These are phyloP conservation scores for Prolemur simus DNA, from an alignment of 2,113 vertebrate species.

Conservation along the genomic window DNA sequence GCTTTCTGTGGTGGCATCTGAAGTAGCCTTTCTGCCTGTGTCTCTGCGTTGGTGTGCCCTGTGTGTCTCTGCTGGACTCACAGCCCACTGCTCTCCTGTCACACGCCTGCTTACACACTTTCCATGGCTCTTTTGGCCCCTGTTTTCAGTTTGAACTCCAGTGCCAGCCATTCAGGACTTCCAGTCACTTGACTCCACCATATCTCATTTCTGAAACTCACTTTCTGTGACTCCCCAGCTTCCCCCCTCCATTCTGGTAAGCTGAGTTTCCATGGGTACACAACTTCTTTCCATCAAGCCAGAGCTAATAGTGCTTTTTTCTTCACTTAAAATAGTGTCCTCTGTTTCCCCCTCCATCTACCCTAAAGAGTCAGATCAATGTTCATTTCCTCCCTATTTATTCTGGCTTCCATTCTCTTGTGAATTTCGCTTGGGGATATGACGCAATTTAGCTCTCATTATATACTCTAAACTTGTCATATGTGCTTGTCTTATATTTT, in stretches of 20 bases:
- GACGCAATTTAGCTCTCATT: neutral
- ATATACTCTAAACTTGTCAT: neutral
- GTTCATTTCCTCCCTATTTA: neutral
- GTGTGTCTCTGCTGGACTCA: neutral
- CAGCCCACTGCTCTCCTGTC: fast-evolving
- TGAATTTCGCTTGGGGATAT: neutral
- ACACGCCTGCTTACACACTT: neutral
- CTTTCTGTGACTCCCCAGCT: neutral
- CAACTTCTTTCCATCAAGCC: neutral
- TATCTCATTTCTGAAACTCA: neutral
- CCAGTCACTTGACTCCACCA: no score
- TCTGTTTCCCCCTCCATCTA: neutral
- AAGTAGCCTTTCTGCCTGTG: neutral
- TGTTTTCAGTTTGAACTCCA: neutral
- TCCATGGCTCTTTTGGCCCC: neutral
- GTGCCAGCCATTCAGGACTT: neutral
- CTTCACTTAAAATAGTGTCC: neutral
- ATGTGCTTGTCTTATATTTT: neutral
- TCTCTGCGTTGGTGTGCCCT: neutral
- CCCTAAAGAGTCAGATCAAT: neutral
- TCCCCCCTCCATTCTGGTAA: neutral
- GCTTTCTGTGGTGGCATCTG: neutral
- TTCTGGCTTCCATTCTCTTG: neutral
- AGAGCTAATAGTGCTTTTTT: neutral
- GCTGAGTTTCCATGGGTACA: neutral